Evolutionary conservation across 2,113 vertebrate species (phyloP), one percentile per base, ranked within the genome.

Genomic region (Nanorana parkeri): DNA sequence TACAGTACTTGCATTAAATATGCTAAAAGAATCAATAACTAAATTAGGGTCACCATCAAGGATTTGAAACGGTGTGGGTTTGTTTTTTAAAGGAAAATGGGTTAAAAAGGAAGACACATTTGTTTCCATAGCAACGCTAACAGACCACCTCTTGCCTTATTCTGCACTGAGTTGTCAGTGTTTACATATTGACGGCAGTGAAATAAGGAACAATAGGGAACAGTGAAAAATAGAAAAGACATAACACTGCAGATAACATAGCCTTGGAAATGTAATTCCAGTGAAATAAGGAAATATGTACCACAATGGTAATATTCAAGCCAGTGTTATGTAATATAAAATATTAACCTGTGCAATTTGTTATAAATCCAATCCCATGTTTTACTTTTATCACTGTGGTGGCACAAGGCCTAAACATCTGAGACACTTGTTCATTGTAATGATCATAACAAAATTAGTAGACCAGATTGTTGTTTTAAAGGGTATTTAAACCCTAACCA

Each of bases 91-190:
- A 17, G 63, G 17, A 76, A 77, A 51, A 67, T 66, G 63, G 61
- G 61, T 78, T 78, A 54, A 67, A 51, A 65, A 29, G 47, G 65
- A 78, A 65, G 28, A 66, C 15, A 47, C n/a, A 47, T 54, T 20
- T 78, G 63, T 66, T 78, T 17, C 76, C 76, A 78, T 78, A 55
- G 61, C 26, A 78, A 78, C 76, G n/a, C 2, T 52, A 66, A 78
- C n/a, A 67, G 76, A 47, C 76, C 76, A 65, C 76, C 60, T 29
- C 63, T 66, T 54, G 76, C 24, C 61, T 55, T 78, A 51, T 56
- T 24, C 66, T 67, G 7, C 29, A 19, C 76, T 19, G 29, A 78
- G 63, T 58, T 67, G 76, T 55, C 47, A 66, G 41, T 55, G 76
- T 63, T 66, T 41, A 78, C 52, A 66, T 51, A 78, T 32, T 78